Evolutionary conservation across 2,888 invertebrate genomes (phyloP), one percentile per base, ranked within the genome.

Genomic region (Furcula furcula): DNA sequence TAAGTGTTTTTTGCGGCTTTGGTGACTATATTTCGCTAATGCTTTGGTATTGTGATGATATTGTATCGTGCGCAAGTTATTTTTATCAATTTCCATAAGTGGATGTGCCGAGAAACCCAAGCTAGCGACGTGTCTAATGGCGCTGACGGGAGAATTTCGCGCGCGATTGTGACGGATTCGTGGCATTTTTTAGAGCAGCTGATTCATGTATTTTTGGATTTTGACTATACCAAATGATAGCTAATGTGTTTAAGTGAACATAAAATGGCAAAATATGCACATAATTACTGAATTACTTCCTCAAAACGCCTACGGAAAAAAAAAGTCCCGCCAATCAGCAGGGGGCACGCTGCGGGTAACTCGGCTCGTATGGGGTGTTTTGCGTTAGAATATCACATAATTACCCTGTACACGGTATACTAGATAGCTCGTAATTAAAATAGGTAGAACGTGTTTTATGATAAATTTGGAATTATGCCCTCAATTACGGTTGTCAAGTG

Each of bases 81-180:
- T 86, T 86, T 76, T 85, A 80, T 77, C 79, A 76, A 84, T 83
- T 78, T 84, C 87, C 87, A 67, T 77, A 85, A 72, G 85, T 75
- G 82, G 86, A 80, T 74, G 76, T 76, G 68, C 69, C 67, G 67
- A 80, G 81, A 86, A 85, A 83, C 76, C 80, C 80, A 80, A 82
- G 84, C 81, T 80, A 73, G 80, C 89, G 86, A 89, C 89, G 89
- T 89, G 89, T 89, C 85, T 84, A 89, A 89, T 89, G 89, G 89
- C 89, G 89, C 79, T 85, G 84, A 85, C 80, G 82, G 70, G 66
- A 83, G 75, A 69, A 80, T 86, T 89, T 89, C 87, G 89, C 89
- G 89, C 89, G 88, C 89, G 88, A 85, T 85, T 86, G 75, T 81
- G 82, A 81, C 85, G 82, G 81, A 79, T 87, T 88, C 88, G 87